Base-by-base conservation (phyloP, 2,113 vertebrate species). In the Lanius collurio region DNA sequence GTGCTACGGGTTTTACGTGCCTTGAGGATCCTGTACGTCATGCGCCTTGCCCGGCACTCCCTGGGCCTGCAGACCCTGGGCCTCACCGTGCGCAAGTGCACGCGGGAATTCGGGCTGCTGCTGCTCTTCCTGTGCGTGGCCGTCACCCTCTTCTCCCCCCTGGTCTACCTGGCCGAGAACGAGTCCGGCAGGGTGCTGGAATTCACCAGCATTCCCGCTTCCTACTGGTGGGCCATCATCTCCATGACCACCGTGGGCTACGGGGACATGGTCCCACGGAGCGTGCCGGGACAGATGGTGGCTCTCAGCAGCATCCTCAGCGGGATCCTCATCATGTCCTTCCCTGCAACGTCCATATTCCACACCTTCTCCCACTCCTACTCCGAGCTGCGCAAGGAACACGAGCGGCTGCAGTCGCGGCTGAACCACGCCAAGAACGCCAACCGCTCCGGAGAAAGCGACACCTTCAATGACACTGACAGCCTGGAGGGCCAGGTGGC, bases 161-260 rank as follows among this genome's bases (percentile, higher is more conserved):
- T 99, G 89, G 99, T 99, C 84, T 99, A 99, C 49, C 94, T 99
- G n/a, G 99, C 99, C 0, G 99, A 99, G 97, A 99, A 99, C 0
- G 99, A 99, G 95, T 99, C 99, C 0, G 99, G 98, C 4, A 98
- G 98, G 56, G 97, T 98, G 71, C 98, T 99, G 60, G 99, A 99
- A 87, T 99, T 99, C 96, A 99, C 98, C 93, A 99, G 99, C 97
- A 99, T 99, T 88, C 99, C 99, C 0, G 99, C 99, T 27, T 99
- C 99, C 14, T 99, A 99, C 92, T 99, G 99, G 99, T 99, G 99
- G 99, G 99, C 99, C 39, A 99, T 99, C 95, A 99, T 99, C 96
- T 99, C 99, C 90, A 99, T 99, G 99, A 99, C 99, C 0, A 99
- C 99, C 0, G 99, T 99, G 62, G 99, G 99, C 60, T 99, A 99